phyloP scores from a whole-genome alignment of 2,888 invertebrate genomes.

The Melikaiella ostensackeni region DNA sequence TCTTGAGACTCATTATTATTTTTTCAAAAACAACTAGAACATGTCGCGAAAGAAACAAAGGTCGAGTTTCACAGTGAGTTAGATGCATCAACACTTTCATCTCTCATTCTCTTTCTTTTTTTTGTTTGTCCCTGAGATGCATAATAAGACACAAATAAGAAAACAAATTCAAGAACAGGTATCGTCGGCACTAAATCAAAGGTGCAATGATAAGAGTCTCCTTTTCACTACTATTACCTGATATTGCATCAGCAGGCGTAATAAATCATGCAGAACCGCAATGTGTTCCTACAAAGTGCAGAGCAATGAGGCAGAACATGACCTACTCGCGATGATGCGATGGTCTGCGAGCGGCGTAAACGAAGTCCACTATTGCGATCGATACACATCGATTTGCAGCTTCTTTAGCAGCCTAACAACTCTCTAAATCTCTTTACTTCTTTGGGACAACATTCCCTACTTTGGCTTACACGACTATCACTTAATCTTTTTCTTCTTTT shows the following conservation, averaged over 20 bases:
- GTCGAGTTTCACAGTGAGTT: not conserved
- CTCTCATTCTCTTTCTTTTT: not conserved
- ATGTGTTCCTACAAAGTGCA: not conserved
- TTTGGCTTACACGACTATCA: conserved; percentile 21
- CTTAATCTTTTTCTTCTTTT: conserved; percentile 15
- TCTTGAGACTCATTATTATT: not conserved
- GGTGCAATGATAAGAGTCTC: not conserved
- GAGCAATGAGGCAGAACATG: conserved; percentile 23
- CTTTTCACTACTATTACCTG: conserved; percentile 11
- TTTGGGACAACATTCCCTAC: conserved; percentile 21
- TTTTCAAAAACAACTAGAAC: not conserved
- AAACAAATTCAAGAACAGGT: not conserved
- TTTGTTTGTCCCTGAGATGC: not conserved
- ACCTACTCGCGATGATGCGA: conserved; percentile 27
- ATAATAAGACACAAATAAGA: not conserved
- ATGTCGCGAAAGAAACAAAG: not conserved
- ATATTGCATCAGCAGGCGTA: conserved; percentile 9
- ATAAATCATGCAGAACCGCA: conserved; percentile 15
- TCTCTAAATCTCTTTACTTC: conserved; percentile 32
- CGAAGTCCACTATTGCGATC: conserved; percentile 17
- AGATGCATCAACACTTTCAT: not conserved
- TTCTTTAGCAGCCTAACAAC: conserved; percentile 12
- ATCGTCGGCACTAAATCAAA: not conserved
- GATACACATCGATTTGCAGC: conserved; percentile 23
- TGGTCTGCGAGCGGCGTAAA: conserved; percentile 4